phyloP scores from a whole-genome alignment of 2,888 invertebrate genomes.

The Carterocephalus palaemon region DNA sequence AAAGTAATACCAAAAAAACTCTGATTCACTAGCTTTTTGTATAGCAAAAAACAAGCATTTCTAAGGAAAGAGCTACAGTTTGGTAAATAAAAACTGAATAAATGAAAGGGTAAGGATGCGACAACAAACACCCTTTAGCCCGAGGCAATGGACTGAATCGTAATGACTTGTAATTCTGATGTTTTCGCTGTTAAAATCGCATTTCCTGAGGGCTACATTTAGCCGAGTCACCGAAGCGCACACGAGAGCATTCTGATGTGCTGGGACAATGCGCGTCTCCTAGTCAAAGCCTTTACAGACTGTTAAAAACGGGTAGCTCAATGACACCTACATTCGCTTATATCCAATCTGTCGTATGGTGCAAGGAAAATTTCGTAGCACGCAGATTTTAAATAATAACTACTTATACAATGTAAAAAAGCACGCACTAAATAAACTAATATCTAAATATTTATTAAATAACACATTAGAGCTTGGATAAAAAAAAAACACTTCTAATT shows the following conservation, averaged over 20 bases:
- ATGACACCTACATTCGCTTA: slow-evolving; percentile 54
- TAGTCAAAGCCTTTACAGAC: slow-evolving; percentile 64
- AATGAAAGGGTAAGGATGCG: slow-evolving; percentile 60
- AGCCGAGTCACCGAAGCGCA: slow-evolving; percentile 59
- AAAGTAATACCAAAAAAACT: too few relatives aligned
- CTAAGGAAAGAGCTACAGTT: slow-evolving; percentile 9
- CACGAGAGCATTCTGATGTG: slow-evolving; percentile 58
- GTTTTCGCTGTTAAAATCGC: slow-evolving; percentile 77
- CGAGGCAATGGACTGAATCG: slow-evolving; percentile 66
- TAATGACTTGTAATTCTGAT: slow-evolving; percentile 75
- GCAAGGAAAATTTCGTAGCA: slow-evolving; percentile 33
- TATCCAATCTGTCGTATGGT: slow-evolving; percentile 32
- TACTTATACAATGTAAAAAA: too few relatives aligned
- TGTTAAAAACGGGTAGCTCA: slow-evolving; percentile 69
- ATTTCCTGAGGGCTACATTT: slow-evolving; percentile 73
- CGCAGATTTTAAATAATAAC: slow-evolving; percentile 19
- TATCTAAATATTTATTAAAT: too few relatives aligned
- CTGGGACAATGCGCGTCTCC: slow-evolving; percentile 54
- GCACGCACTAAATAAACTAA: too few relatives aligned
- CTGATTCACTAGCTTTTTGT: slow-evolving; percentile 29
- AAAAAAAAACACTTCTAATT: too few relatives aligned
- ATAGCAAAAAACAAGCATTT: slow-evolving; percentile 8
- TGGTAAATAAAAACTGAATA: slow-evolving; percentile 33
- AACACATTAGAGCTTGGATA: too few relatives aligned
- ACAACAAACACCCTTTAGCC: slow-evolving; percentile 72